A percentile compares a stretch with the other conserved stretches of the same genome.
These are phyloP conservation scores for Phenganax subtilis DNA, from an alignment of 92 coral and sea anemone species.

Conservation along the genomic window DNA sequence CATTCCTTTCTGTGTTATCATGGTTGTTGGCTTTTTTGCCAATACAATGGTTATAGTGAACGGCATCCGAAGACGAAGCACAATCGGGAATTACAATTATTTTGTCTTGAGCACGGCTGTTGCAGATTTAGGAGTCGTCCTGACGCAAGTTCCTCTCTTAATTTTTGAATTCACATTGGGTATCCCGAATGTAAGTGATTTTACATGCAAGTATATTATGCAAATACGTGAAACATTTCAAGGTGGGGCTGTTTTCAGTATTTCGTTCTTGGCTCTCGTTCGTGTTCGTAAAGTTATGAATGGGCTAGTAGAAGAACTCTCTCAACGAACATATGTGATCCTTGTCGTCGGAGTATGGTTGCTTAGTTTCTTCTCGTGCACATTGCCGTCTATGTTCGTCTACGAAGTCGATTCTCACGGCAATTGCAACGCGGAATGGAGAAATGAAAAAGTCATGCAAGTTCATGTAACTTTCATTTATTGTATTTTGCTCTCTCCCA, in stretches of 20 bases:
- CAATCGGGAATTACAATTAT: slow-evolving; percentile 11
- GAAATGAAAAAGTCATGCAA: background rate
- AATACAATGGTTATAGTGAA: slow-evolving; percentile 14
- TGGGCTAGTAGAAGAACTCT: background rate
- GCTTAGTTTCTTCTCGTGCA: background rate
- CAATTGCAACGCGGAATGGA: slow-evolving; percentile 5
- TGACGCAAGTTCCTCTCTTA: slow-evolving; percentile 11
- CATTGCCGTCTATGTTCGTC: slow-evolving; percentile 13
- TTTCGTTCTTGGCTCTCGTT: slow-evolving; percentile 15
- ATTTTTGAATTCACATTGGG: slow-evolving; percentile 28
- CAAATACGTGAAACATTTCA: slow-evolving; percentile 33
- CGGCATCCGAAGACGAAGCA: background rate
- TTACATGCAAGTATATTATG: slow-evolving; percentile 28
- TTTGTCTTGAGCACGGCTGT: slow-evolving; percentile 28
- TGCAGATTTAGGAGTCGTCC: slow-evolving; percentile 34
- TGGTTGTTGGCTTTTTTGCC: slow-evolving; percentile 23
- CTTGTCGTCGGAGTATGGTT: slow-evolving; percentile 14
- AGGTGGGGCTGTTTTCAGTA: slow-evolving; percentile 8
- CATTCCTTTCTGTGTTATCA: slow-evolving; percentile 20
- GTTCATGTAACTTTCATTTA: slow-evolving; percentile 9
- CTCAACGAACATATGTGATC: background rate
- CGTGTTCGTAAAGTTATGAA: background rate
- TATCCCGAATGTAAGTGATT: slow-evolving; percentile 9
- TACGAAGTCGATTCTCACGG: slow-evolving; percentile 21
- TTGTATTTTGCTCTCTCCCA: slow-evolving; percentile 14